These are phyloP conservation scores for Hypomecis atomaria DNA, from an alignment of 2,888 invertebrate species.

Conservation along the genomic window DNA sequence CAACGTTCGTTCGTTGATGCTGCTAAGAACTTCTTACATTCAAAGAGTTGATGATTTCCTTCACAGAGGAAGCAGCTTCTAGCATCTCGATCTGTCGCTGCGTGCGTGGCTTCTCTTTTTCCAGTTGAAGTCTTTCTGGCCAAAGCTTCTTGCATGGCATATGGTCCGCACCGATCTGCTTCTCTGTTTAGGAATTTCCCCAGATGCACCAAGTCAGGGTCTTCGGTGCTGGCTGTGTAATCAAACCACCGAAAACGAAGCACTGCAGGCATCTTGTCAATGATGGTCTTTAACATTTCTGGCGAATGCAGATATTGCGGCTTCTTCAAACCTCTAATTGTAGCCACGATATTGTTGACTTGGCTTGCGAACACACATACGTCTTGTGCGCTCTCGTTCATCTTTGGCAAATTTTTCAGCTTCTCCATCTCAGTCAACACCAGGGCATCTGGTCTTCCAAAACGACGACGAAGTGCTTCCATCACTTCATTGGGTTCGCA, in stretches of 20 bases:
- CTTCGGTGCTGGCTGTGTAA: not conserved
- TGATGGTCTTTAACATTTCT: not conserved
- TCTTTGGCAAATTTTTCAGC: not conserved
- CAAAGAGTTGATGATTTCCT: not conserved
- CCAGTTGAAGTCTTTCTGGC: no score
- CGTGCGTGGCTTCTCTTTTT: not conserved
- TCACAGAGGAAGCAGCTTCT: not conserved
- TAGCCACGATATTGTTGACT: not conserved
- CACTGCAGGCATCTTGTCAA: not conserved
- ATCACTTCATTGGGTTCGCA: not conserved
- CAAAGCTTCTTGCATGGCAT: not conserved
- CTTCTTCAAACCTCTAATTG: not conserved
- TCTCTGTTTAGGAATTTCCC: not conserved
- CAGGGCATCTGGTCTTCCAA: slow-evolving; percentile 4
- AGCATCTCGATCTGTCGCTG: no score
- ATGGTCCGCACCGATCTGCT: not conserved
- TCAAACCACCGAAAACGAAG: not conserved
- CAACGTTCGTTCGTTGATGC: not conserved
- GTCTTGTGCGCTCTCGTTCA: not conserved
- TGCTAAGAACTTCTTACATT: not conserved
- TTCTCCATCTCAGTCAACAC: not conserved
- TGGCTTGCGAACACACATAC: slow-evolving; percentile 1
- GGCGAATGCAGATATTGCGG: slow-evolving; percentile 4
- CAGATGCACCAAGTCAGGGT: not conserved
- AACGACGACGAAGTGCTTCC: not conserved